Conservation (phyloP, 2,888 invertebrate species). For the Elmis aenea region DNA sequence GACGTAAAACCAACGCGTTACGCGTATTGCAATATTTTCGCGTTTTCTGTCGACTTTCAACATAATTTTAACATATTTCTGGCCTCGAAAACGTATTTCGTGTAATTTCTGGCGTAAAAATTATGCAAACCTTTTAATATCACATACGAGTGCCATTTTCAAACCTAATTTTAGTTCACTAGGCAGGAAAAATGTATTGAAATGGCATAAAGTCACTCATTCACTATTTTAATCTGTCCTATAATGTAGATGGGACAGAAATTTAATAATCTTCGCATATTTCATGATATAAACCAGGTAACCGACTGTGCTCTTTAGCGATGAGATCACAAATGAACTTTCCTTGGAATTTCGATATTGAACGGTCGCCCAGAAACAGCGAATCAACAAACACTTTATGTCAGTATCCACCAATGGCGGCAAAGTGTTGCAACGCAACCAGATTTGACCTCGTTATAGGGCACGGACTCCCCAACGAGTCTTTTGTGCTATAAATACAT, state of each 20-base stretch:
- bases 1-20: no score
- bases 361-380: slow-evolving; percentile 31
- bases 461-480: no score
- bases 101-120: slow-evolving; percentile 44
- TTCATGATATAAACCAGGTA: slow-evolving; percentile 34
- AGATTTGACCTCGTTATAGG: slow-evolving; percentile 11
- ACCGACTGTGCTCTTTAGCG: slow-evolving; percentile 49
- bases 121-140: slow-evolving; percentile 48
- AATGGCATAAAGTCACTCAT: slow-evolving; percentile 48
- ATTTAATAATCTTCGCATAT: slow-evolving; percentile 44
- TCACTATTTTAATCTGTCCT: slow-evolving; percentile 47
- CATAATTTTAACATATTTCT: slow-evolving; percentile 41
- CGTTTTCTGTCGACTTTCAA: no score
- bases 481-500: no score
- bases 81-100: slow-evolving; percentile 36
- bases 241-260: slow-evolving; percentile 43
- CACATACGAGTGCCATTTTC: slow-evolving; percentile 49
- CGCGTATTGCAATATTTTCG: no score
- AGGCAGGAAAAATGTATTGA: slow-evolving; percentile 45
- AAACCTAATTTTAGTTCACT: slow-evolving; percentile 46
- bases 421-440: slow-evolving; percentile 4
- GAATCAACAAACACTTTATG: slow-evolving; percentile 29
- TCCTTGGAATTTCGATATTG: slow-evolving; percentile 35
- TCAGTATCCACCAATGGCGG: slow-evolving; percentile 30
- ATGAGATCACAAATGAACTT: slow-evolving; percentile 48